phyloP scores from a whole-genome alignment of 2,113 vertebrate genomes.

The Chamaetylas fuelleborni region DNA sequence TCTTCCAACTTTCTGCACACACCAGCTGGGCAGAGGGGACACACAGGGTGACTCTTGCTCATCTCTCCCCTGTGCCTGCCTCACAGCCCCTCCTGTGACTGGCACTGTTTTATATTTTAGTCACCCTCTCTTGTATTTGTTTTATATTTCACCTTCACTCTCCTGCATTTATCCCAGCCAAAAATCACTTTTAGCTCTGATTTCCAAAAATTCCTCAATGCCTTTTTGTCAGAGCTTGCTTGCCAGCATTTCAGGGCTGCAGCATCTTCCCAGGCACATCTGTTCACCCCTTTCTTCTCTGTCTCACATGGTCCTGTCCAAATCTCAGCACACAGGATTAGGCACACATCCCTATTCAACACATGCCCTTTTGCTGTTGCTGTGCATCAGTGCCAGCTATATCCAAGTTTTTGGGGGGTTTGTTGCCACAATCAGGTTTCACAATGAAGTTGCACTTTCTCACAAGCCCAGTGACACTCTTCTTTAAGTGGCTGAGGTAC shows the following conservation, averaged over 20 bases:
- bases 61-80: neutral
- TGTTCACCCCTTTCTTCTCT: neutral
- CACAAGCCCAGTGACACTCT: neutral
- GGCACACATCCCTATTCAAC: rapidly evolving
- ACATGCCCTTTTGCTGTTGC: neutral
- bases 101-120: rapidly evolving
- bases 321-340: neutral
- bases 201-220: neutral
- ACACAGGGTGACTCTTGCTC: rapidly evolving
- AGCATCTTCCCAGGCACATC: neutral
- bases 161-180: neutral
- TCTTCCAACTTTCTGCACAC: neutral
- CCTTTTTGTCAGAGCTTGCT: neutral
- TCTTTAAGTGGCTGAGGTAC: neutral
- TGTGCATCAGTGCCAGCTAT: neutral
- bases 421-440: neutral
- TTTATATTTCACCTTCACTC: neutral
- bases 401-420: neutral
- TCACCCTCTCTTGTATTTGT: neutral
- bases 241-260: neutral
- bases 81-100: neutral
- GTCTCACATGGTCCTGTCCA: neutral
- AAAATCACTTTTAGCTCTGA: neutral
- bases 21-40: neutral
- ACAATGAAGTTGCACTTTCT: neutral